Base-by-base conservation (phyloP, 1,140 invertebrate genomes). In the Sarcophaga bullata region DNA sequence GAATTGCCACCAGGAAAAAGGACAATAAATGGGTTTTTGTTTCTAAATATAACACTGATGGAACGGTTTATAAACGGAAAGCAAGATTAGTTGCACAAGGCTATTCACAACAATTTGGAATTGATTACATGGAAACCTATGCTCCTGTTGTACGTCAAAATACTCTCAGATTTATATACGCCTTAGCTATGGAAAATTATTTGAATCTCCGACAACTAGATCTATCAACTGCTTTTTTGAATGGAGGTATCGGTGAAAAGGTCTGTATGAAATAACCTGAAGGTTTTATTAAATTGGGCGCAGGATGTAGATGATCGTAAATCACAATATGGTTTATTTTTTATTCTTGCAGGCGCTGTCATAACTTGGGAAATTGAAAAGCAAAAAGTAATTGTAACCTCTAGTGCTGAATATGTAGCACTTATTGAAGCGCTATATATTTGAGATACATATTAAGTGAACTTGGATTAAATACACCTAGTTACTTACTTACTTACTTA, bases 261-360 rank as follows among this genome's bases (percentile, higher is more conserved):
- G 87, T 92, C 7, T 91, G 84, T 80, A 89, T 91, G 88, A 54
- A 86, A 37, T 86, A 88, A 83, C 90, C 91, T 46, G 58, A 68
- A 78, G 73, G 62, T 37, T 82, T 72, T 80, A 25, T 81, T 37
- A 9, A 58, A 58, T 15, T 90, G 86, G 87, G 89, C 86, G 13
- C 86, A 85, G 58, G 85, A 88, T 85, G 49, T 47, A 75, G 72
- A 80, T 46, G 87, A 89, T 80, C 85, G 87, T 76, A 86, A 86
- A 52, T 90, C 86, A n/a, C 88, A 85, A 83, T 86, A 87, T 19
- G 90, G 90, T 10, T 91, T 86, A 84, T 81, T 84, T 50, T 88
- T 89, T 84, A 76, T 83, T 58, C 76, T 89, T 10, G 81, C 82
- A 80, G 85, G 84, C 52, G 83, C 72, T 62, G 76, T 85, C 13